Evolutionary conservation across 92 coral and sea anemone genomes (phyloP).

Genomic region (Virgularia gustaviana): DNA sequence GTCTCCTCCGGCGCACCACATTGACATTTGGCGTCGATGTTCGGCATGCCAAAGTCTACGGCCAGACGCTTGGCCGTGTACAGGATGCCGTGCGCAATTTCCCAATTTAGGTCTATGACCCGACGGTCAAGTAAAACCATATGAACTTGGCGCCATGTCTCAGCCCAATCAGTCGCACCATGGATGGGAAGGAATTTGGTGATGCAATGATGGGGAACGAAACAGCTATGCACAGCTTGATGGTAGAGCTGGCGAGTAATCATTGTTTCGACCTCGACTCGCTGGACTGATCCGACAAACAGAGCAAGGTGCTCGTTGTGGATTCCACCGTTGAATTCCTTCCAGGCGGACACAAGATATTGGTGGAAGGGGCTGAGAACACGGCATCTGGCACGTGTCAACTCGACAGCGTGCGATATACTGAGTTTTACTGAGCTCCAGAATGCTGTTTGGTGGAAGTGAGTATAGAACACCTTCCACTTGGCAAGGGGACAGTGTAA

Average conservation of each 20-base stretch:
- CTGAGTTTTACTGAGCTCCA: no score
- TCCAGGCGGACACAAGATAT: no score
- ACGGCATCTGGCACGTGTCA: background rate
- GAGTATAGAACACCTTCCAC: no score
- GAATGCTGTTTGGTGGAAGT: no score
- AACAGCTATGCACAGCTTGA: no score
- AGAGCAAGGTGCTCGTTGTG: background rate
- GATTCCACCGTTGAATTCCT: no score
- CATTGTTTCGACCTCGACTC: no score
- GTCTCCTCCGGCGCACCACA: background rate
- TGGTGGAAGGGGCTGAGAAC: no score
- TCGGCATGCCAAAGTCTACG: background rate
- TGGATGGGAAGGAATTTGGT: conserved; percentile 1
- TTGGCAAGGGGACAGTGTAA: background rate
- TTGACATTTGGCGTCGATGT: background rate
- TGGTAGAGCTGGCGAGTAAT: no score
- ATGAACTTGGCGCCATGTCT: conserved; percentile 20
- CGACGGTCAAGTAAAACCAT: background rate
- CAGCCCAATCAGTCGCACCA: conserved; percentile 12
- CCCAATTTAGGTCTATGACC: conserved; percentile 21
- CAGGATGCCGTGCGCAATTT: conserved; percentile 43
- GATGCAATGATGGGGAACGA: conserved; percentile 25
- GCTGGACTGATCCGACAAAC: background rate
- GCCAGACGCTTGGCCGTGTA: conserved; percentile 27
- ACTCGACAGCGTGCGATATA: background rate